phyloP scores from a whole-genome alignment of 2,797 vertebrate species.

The Poecilia velifera region DNA sequence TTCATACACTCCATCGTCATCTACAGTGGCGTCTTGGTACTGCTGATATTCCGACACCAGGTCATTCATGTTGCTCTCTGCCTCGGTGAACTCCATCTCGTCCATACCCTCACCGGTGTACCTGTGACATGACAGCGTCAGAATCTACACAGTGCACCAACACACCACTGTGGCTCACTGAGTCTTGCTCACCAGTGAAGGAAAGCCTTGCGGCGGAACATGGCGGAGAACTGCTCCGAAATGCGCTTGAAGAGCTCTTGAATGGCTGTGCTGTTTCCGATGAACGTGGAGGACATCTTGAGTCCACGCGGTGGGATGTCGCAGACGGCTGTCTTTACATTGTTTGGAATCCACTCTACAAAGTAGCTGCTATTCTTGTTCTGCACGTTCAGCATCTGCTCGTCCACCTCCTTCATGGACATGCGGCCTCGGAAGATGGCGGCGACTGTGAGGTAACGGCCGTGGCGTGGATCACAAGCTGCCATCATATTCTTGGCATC shows the following conservation, averaged over 20 bases:
- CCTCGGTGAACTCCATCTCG: conserved; percentile 95
- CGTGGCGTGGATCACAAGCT: conserved; percentile 83
- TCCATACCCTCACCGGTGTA: conserved; percentile 98
- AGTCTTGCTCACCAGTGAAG: conserved; percentile 85
- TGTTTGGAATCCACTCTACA: conserved; percentile 85
- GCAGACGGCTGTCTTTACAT: conserved; percentile 93
- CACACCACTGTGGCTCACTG: too few species aligned
- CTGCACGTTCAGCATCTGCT: conserved; percentile 85
- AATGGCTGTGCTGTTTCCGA: conserved; percentile 96
- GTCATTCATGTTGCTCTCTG: conserved; percentile 96
- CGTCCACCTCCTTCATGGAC: conserved; percentile 88
- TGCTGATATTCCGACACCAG: conserved; percentile 93
- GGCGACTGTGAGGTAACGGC: conserved; percentile 84
- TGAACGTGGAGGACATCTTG: conserved; percentile 94
- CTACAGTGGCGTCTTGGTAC: conserved; percentile 91
- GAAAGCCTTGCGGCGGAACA: conserved; percentile 97
- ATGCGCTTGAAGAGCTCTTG: conserved; percentile 93
- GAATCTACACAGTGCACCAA: too few species aligned
- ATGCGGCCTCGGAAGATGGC: conserved; percentile 91
- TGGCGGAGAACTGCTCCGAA: conserved; percentile 91
- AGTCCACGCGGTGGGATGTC: conserved; percentile 92
- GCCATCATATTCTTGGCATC: conserved; percentile 89
- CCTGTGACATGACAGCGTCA: conserved; percentile 59
- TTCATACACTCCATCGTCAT: conserved; percentile 83
- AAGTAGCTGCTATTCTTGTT: conserved; percentile 87